Evolutionary conservation across 1,140 invertebrate genomes (phyloP).

Genomic region (Mya arenaria): DNA sequence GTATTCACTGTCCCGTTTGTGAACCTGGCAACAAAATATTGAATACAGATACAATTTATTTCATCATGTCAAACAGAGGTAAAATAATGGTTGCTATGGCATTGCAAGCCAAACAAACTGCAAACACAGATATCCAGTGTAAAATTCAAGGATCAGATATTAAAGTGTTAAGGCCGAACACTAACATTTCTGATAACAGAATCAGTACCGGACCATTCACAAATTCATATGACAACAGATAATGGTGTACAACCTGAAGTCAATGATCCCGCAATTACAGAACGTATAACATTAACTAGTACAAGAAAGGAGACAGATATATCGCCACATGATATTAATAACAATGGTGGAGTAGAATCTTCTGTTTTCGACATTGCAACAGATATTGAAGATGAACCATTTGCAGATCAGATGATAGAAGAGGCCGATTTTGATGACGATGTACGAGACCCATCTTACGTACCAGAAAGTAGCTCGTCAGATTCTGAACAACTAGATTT

Average conservation of each 20-base stretch:
- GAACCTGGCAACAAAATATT: conserved; percentile 16
- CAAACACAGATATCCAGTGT: no score
- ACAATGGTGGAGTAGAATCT: not conserved
- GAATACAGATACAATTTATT: no score
- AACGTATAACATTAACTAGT: not conserved
- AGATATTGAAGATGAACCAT: not conserved
- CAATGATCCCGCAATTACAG: not conserved
- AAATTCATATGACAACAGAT: not conserved
- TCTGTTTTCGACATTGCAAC: not conserved
- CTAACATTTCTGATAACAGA: not conserved
- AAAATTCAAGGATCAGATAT: not conserved
- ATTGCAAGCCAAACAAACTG: not conserved
- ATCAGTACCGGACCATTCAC: not conserved
- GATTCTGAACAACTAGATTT: not conserved
- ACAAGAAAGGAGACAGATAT: not conserved
- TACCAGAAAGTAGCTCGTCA: not conserved
- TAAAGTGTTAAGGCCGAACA: not conserved
- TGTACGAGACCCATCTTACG: not conserved
- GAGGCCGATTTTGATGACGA: not conserved
- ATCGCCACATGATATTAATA: not conserved
- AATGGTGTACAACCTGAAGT: not conserved
- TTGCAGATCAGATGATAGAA: not conserved
- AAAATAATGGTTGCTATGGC: not conserved
- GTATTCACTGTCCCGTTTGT: conserved; percentile 12
- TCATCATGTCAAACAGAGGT: not conserved